phyloP scores from a whole-genome alignment of 2,113 vertebrate genomes.

The Melanerpes aurifrons region DNA sequence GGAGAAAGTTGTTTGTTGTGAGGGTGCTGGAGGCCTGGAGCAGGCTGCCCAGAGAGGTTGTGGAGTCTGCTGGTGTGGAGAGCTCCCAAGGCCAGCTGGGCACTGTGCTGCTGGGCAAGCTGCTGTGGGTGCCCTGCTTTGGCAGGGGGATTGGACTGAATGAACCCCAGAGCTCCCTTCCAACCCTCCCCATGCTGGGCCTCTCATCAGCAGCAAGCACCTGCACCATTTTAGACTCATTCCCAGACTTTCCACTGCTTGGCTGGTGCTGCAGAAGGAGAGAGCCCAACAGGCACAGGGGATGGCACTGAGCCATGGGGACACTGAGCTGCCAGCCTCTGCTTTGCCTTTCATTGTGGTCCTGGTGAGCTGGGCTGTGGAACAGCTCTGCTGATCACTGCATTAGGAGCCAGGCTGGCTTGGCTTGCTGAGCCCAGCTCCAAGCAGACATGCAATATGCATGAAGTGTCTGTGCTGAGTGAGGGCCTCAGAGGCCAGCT shows the following conservation, averaged over 20 bases:
- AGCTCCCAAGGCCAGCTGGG: too few species aligned
- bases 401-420: neutral
- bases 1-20: too few species aligned
- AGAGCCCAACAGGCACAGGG: neutral
- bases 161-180: too few species aligned
- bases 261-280: neutral
- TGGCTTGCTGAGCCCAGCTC: neutral
- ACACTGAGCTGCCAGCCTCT: accelerated
- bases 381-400: neutral
- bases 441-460: neutral
- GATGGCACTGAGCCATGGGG: accelerated
- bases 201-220: neutral
- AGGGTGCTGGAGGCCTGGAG: too few species aligned
- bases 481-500: neutral
- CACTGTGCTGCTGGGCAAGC: too few species aligned
- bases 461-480: neutral
- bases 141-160: too few species aligned
- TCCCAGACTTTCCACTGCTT: neutral
- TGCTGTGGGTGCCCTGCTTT: too few species aligned
- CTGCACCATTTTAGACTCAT: neutral
- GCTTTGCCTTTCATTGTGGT: neutral
- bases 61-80: too few species aligned
- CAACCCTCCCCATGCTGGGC: too few species aligned
- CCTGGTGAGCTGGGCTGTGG: neutral
- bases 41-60: too few species aligned